phyloP scores from a whole-genome alignment of 2,113 vertebrate genomes.

The Megaceryle maxima region DNA sequence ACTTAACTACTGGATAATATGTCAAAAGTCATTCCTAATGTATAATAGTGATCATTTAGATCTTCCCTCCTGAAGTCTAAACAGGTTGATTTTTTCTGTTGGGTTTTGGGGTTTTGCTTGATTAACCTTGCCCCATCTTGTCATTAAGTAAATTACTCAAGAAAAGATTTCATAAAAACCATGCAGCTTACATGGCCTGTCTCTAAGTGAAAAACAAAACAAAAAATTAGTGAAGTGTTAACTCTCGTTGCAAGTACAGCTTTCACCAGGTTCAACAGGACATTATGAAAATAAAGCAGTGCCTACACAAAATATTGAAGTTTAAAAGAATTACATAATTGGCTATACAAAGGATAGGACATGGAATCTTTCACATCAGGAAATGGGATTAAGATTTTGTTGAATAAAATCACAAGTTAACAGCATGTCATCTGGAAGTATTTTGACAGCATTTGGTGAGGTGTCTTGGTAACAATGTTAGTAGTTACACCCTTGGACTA shows the following conservation, averaged over 20 bases:
- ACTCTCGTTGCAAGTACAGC: background rate
- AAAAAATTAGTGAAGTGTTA: background rate
- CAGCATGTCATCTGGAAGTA: background rate
- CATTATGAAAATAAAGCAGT: background rate
- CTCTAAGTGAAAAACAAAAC: background rate
- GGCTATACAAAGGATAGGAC: background rate
- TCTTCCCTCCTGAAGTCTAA: background rate
- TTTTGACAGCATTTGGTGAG: background rate
- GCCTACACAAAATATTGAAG: background rate
- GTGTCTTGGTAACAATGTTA: background rate
- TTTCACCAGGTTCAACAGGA: background rate
- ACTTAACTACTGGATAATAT: background rate
- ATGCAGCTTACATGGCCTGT: background rate
- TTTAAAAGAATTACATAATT: background rate
- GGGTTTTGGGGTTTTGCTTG: background rate
- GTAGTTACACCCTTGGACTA: background rate
- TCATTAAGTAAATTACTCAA: background rate
- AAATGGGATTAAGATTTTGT: background rate
- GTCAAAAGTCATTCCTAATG: background rate
- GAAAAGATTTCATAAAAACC: background rate
- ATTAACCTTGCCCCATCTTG: background rate
- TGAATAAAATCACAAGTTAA: background rate
- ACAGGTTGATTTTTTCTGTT: background rate
- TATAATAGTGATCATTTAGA: background rate
- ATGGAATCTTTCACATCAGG: background rate